Percentiles rank a stretch among this genome's conserved stretches.
Evolutionary conservation across 2,113 vertebrate genomes (phyloP).

Genomic region (Hepsetus odoe): DNA sequence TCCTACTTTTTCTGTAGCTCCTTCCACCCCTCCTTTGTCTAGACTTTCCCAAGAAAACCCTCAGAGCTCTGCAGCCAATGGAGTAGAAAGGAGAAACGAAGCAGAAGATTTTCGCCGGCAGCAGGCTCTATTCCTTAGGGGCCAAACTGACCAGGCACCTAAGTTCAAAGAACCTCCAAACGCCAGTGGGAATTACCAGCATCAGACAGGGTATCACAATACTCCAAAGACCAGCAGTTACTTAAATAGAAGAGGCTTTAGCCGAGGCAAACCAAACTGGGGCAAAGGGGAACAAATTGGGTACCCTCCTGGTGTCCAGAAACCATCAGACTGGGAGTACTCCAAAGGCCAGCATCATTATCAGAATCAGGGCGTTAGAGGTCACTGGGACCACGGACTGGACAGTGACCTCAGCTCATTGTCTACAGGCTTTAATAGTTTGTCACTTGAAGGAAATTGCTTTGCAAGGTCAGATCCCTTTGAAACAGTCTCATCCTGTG

Average conservation of each 20-base stretch:
- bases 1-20: slow-evolving; percentile 5
- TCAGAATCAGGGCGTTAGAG: slow-evolving; percentile 41
- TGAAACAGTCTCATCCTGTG: slow-evolving; percentile 41
- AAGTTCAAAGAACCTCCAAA: slow-evolving; percentile 49
- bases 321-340: slow-evolving; percentile 27
- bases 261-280: slow-evolving; percentile 25
- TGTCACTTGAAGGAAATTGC: slow-evolving; percentile 57
- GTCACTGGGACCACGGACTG: slow-evolving; percentile 34
- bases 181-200: slow-evolving; percentile 34
- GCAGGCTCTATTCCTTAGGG: slow-evolving; percentile 77
- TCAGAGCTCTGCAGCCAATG: slow-evolving; percentile 28
- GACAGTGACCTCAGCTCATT: slow-evolving; percentile 41
- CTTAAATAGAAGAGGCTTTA: slow-evolving; percentile 47
- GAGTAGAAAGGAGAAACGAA: slow-evolving; percentile 36
- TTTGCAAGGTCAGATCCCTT: slow-evolving; percentile 42
- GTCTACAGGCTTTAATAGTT: slow-evolving; percentile 58
- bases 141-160: slow-evolving; percentile 68
- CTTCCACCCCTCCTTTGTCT: slow-evolving; percentile 50
- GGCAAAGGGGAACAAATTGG: slow-evolving; percentile 15
- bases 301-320: slow-evolving; percentile 22
- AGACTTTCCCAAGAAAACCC: slow-evolving; percentile 16
- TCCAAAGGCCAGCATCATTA: slow-evolving; percentile 45
- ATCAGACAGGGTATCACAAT: slow-evolving; percentile 49
- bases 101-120: slow-evolving; percentile 55
- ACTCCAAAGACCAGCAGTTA: no score